These are phyloP conservation scores for Microchirus variegatus DNA, from an alignment of 2,797 vertebrate species.

Conservation along the genomic window DNA sequence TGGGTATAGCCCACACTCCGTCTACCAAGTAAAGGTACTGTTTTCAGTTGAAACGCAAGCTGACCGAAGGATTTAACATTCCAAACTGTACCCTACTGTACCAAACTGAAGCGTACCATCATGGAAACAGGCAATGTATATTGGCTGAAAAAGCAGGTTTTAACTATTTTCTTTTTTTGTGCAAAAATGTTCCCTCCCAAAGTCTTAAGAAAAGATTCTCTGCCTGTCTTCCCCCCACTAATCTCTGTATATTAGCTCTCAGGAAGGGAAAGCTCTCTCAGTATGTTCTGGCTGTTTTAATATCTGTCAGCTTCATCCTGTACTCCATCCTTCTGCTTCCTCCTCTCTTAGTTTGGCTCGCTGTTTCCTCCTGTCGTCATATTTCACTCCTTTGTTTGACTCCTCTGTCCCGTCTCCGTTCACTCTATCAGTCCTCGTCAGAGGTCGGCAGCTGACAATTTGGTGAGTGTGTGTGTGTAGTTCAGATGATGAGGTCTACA, in stretches of 20 bases:
- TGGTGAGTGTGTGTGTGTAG: conserved; percentile 24
- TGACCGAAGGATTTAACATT: too few species aligned
- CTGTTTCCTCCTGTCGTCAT: conserved; percentile 82
- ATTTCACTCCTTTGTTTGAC: conserved; percentile 85
- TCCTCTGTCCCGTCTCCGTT: conserved; percentile 78
- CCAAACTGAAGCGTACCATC: too few species aligned
- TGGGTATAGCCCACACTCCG: too few species aligned
- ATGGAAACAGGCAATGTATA: background rate
- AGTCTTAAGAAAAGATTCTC: conserved; percentile 34
- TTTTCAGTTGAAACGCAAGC: too few species aligned
- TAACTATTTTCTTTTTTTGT: conserved; percentile 36
- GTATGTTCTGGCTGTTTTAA: conserved; percentile 82
- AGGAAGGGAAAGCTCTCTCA: conserved; percentile 77
- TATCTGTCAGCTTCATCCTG: conserved; percentile 87
- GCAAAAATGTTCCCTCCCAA: conserved; percentile 10
- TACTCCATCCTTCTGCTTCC: conserved; percentile 81
- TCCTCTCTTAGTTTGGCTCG: conserved; percentile 77
- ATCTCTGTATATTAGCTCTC: conserved; percentile 85
- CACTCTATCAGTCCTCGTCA: conserved; percentile 70
- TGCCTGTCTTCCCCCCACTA: conserved; percentile 64
- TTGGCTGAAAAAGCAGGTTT: conserved; percentile 38
- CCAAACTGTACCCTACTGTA: too few species aligned
- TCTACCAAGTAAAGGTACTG: too few species aligned
- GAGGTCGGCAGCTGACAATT: conserved; percentile 28
- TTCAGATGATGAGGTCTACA: conserved; percentile 46